Conservation (phyloP, 2,113 vertebrate species). For the Xiphophorus couchianus region DNA sequence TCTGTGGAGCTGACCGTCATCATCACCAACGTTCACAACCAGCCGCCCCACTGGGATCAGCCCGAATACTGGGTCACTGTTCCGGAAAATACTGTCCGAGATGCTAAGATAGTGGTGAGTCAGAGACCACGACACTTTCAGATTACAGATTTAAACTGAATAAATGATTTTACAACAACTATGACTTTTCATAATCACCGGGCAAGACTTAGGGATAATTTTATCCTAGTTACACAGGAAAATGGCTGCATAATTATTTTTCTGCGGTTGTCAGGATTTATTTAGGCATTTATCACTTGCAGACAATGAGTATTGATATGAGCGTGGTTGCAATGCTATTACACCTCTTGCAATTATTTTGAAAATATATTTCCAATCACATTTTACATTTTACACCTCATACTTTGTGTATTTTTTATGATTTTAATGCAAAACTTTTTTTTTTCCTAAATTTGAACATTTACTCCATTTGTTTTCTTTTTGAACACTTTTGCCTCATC, state of each 20-base stretch:
- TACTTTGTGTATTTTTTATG: background rate
- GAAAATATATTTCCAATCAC: background rate
- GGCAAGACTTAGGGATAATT: background rate
- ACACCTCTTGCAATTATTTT: background rate
- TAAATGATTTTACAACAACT: background rate
- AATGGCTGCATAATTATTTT: background rate
- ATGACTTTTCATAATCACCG: background rate
- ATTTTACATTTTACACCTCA: too few relatives aligned
- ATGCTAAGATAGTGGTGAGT: slow-evolving; percentile 87
- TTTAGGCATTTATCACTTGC: background rate
- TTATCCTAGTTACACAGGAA: background rate
- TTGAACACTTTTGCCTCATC: too few relatives aligned
- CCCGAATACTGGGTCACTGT: slow-evolving; percentile 85
- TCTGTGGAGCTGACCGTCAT: slow-evolving; percentile 85
- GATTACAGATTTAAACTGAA: background rate
- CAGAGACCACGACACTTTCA: too few relatives aligned
- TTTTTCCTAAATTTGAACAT: too few relatives aligned
- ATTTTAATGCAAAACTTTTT: too few relatives aligned
- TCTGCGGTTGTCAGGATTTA: background rate
- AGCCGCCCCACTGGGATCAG: slow-evolving; percentile 87
- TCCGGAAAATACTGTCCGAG: slow-evolving; percentile 83
- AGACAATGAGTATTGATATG: background rate
- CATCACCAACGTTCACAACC: slow-evolving; percentile 86
- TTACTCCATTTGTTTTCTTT: too few relatives aligned
- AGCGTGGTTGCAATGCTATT: background rate